phyloP scores from a whole-genome alignment of 2,888 invertebrate species.

The Acanthopleura granulata region DNA sequence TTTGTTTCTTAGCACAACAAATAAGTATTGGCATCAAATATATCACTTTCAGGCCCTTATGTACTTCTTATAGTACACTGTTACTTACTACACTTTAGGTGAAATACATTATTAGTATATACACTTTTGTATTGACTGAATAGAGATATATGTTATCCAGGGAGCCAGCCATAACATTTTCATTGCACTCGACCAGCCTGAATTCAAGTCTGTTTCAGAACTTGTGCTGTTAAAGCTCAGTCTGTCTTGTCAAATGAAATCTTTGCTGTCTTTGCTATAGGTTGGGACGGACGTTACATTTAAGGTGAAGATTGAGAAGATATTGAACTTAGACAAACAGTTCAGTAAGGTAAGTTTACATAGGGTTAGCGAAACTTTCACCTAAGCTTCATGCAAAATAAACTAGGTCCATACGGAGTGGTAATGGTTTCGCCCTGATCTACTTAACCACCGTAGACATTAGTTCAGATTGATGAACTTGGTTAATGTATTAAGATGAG shows the following conservation, averaged over 20 bases:
- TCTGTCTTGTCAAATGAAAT: too few species aligned
- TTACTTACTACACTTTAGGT: too few species aligned
- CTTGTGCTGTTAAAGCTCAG: background rate
- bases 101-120: too few species aligned
- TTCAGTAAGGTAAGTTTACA: background rate
- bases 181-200: too few species aligned
- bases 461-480: background rate
- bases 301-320: slow-evolving; percentile 6
- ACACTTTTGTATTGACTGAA: too few species aligned
- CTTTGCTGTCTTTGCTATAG: background rate
- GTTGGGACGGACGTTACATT: background rate
- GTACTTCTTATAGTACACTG: too few species aligned
- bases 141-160: too few species aligned
- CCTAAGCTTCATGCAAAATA: background rate
- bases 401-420: background rate
- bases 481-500: too few species aligned
- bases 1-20: too few species aligned
- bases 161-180: too few species aligned
- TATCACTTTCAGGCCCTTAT: too few species aligned
- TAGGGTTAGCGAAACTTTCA: background rate
- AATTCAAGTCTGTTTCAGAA: background rate
- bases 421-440: background rate
- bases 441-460: background rate
- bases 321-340: background rate
- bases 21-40: too few species aligned